Evolutionary conservation across 2,888 invertebrate species (phyloP).

Genomic region (Taenaris catops): DNA sequence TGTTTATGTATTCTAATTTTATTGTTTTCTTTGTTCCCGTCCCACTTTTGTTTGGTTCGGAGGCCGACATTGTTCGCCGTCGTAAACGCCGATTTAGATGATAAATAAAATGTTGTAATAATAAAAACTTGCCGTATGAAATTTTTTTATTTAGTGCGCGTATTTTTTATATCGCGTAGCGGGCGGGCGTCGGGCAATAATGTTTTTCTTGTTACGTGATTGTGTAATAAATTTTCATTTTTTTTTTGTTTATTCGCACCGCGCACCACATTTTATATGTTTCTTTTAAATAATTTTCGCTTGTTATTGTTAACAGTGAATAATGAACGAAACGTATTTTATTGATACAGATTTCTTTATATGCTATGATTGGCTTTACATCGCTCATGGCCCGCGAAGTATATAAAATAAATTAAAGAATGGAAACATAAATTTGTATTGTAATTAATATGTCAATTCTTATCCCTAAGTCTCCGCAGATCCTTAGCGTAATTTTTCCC

Average conservation of each 20-base stretch:
- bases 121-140: slow-evolving; percentile 38
- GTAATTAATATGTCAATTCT: too few species aligned
- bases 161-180: slow-evolving; percentile 29
- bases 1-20: slow-evolving; percentile 80
- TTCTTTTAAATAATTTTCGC: too few species aligned
- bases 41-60: slow-evolving; percentile 77
- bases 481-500: too few species aligned
- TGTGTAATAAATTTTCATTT: slow-evolving; percentile 26
- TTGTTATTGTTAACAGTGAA: too few species aligned
- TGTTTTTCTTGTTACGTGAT: slow-evolving; percentile 25
- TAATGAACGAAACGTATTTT: too few species aligned
- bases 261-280: slow-evolving; percentile 10
- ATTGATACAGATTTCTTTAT: too few species aligned
- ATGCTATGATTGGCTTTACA: too few species aligned
- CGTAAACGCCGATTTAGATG: slow-evolving; percentile 79
- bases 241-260: slow-evolving; percentile 18
- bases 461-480: too few species aligned
- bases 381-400: too few species aligned
- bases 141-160: slow-evolving; percentile 32
- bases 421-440: too few species aligned
- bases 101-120: slow-evolving; percentile 76
- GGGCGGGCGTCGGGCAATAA: slow-evolving; percentile 22
- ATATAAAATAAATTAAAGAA: too few species aligned
- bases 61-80: slow-evolving; percentile 73
- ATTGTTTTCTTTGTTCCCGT: slow-evolving; percentile 80